Conservation (phyloP, 2,113 vertebrate species). For the Percopsis transmontana region DNA sequence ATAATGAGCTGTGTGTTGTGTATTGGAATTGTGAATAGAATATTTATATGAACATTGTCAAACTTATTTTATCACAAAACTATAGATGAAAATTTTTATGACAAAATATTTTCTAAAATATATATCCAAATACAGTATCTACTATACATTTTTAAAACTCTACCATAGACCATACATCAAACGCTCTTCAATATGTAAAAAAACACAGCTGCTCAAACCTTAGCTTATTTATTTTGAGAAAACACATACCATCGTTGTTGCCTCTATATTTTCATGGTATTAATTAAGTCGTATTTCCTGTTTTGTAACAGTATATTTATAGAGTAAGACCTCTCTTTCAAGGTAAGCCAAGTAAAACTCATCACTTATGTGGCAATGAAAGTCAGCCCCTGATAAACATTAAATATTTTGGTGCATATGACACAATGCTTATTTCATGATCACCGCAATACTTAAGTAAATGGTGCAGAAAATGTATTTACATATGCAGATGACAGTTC, state of each 20-base stretch:
- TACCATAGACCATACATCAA: not conserved
- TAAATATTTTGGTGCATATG: conserved; percentile 67
- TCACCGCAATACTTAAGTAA: conserved; percentile 57
- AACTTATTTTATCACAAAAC: not conserved
- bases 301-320: conserved; percentile 8
- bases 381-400: conserved; percentile 45
- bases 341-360: conserved; percentile 13
- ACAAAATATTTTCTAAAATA: not conserved
- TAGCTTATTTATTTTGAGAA: no score
- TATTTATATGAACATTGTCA: conserved; percentile 6
- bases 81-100: not conserved
- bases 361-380: conserved; percentile 39
- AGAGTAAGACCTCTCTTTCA: conserved; percentile 24
- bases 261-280: conserved; percentile 17
- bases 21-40: not conserved
- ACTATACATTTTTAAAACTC: not conserved
- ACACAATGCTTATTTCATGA: conserved; percentile 65
- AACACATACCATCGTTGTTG: conserved; percentile 1
- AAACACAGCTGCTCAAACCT: no score
- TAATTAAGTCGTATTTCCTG: conserved; percentile 10
- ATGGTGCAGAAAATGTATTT: conserved; percentile 73
- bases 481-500: conserved; percentile 62
- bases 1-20: not conserved
- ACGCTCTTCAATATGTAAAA: not conserved
- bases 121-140: not conserved